Evolutionary conservation across 64 coral and sea anemone genomes (phyloP).

Genomic region (Platygyra sinensis): DNA sequence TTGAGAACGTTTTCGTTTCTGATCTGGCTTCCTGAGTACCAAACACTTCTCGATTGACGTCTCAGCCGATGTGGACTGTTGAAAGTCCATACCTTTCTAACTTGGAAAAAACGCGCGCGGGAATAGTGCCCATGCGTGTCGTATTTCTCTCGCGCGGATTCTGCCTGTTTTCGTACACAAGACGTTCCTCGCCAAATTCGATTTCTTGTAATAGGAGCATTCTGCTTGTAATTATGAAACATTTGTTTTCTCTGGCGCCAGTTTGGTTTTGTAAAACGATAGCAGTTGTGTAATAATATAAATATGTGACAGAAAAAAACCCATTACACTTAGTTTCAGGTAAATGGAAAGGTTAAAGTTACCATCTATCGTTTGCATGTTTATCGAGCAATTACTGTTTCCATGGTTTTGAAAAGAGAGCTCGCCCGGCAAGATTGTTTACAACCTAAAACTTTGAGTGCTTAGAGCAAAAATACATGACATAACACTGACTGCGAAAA

Average conservation of each 20-base stretch:
- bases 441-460: neutral
- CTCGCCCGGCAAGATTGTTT: neutral
- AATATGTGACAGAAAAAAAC: neutral
- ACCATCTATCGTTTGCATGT: neutral
- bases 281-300: neutral
- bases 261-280: neutral
- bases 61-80: neutral
- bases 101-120: neutral
- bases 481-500: neutral
- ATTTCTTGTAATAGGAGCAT: neutral
- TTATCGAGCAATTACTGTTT: slow-evolving; percentile 2
- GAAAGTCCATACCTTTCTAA: neutral
- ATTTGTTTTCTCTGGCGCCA: neutral
- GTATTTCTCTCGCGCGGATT: neutral
- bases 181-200: neutral
- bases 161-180: neutral
- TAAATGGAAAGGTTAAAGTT: neutral
- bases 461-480: neutral
- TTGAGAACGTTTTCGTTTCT: neutral
- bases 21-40: neutral
- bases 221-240: neutral
- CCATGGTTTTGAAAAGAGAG: neutral
- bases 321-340: neutral
- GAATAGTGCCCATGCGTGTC: neutral
- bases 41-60: too few species aligned